A percentile compares a stretch with the other conserved stretches of the same genome.
Evolutionary conservation across 2,797 vertebrate species (phyloP).

Genomic region (Spatula versicolor): DNA sequence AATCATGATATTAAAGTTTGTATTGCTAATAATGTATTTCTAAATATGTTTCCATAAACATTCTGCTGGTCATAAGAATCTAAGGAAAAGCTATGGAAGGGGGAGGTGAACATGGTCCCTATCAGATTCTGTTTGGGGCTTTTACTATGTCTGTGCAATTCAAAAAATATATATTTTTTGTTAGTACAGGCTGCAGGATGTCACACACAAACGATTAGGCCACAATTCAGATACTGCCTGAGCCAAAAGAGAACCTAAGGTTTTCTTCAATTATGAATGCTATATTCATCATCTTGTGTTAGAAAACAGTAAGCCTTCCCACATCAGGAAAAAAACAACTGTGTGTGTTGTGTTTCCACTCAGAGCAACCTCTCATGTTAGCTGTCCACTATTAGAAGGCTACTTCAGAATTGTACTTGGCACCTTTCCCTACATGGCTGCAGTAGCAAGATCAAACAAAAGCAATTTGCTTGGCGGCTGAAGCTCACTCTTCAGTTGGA

Average conservation of each 20-base stretch:
- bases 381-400: slow-evolving; percentile 37
- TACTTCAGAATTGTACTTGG: slow-evolving; percentile 36
- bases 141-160: background rate
- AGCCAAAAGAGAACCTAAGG: background rate
- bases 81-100: background rate
- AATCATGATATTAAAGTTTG: background rate
- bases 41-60: background rate
- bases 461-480: slow-evolving; percentile 25
- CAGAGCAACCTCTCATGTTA: slow-evolving; percentile 27
- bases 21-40: background rate
- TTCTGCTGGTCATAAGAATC: background rate
- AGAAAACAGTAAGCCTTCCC: background rate
- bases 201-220: background rate
- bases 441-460: slow-evolving; percentile 36
- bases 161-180: background rate
- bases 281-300: background rate
- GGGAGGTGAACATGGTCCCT: background rate
- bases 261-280: background rate
- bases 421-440: background rate
- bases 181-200: background rate
- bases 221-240: background rate
- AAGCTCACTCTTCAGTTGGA: background rate
- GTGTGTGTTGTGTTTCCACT: background rate
- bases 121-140: background rate
- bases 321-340: background rate